These are phyloP conservation scores for Aythya baeri DNA, from an alignment of 2,113 vertebrate species.

Conservation along the genomic window DNA sequence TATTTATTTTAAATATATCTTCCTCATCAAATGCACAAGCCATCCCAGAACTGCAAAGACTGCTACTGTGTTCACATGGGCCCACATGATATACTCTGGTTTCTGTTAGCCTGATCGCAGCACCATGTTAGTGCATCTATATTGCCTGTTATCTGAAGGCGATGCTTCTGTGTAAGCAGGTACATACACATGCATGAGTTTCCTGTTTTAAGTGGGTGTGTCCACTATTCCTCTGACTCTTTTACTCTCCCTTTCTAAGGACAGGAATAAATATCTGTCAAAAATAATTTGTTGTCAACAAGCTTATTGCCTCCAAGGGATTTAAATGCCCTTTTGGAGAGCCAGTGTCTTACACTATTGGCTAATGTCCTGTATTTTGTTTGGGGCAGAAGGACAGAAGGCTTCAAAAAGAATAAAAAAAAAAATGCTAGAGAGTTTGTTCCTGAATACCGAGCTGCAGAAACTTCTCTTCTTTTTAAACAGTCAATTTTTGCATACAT, in stretches of 20 bases:
- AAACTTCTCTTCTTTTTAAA: neutral
- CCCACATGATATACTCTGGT: neutral
- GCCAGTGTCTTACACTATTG: neutral
- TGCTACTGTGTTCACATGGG: neutral
- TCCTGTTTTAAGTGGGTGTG: neutral
- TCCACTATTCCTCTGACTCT: neutral
- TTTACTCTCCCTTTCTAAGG: slow-evolving; percentile 2
- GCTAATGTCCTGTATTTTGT: slow-evolving; percentile 21
- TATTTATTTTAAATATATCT: neutral
- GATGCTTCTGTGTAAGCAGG: neutral
- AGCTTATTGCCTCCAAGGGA: slow-evolving; percentile 48
- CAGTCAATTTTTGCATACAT: rapidly evolving
- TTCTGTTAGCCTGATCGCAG: neutral
- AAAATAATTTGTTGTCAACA: slow-evolving; percentile 42
- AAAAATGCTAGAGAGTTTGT: neutral
- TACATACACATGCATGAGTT: neutral
- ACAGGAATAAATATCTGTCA: slow-evolving; percentile 52
- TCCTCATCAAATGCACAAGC: neutral
- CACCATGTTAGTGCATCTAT: neutral
- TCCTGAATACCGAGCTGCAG: neutral
- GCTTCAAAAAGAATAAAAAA: neutral
- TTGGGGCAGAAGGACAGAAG: neutral
- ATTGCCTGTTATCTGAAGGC: neutral
- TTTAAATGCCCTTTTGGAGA: slow-evolving; percentile 48
- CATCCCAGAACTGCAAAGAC: neutral